Percentiles rank a stretch among this genome's conserved stretches.
These are phyloP conservation scores for Molothrus ater DNA, from an alignment of 2,797 vertebrate species.

Conservation along the genomic window DNA sequence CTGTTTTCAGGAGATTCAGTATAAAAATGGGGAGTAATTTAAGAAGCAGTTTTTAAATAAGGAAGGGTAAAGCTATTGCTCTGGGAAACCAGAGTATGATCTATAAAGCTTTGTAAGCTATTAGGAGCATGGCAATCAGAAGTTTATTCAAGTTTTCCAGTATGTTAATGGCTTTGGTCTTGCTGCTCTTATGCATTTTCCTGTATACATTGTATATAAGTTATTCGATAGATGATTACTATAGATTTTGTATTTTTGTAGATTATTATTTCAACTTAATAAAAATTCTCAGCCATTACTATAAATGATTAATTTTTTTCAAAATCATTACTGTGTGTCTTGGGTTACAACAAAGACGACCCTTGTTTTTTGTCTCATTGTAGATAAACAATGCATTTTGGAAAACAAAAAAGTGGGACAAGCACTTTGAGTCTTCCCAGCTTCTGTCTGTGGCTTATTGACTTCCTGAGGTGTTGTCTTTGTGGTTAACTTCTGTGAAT, in stretches of 20 bases:
- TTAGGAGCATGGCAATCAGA: not conserved
- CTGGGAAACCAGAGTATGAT: not conserved
- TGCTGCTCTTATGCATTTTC: not conserved
- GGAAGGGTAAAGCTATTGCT: not conserved
- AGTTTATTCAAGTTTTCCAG: not conserved
- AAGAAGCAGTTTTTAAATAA: not conserved
- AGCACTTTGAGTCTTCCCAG: not conserved
- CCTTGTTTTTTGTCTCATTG: not conserved
- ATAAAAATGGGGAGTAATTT: not conserved
- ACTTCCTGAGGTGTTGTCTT: not conserved
- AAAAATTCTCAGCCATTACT: not conserved
- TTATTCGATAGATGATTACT: not conserved
- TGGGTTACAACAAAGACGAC: not conserved
- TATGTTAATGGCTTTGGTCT: not conserved
- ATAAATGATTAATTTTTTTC: too few species aligned
- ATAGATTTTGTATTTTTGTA: not conserved
- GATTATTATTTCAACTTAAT: not conserved
- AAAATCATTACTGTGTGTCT: not conserved
- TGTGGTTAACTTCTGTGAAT: not conserved
- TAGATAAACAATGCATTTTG: not conserved
- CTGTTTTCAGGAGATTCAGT: not conserved
- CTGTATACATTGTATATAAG: too few species aligned
- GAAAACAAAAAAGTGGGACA: not conserved
- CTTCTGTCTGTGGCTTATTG: not conserved
- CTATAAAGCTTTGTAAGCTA: not conserved